phyloP scores from a whole-genome alignment of 1,140 invertebrate genomes.

The Drosophila asahinai region DNA sequence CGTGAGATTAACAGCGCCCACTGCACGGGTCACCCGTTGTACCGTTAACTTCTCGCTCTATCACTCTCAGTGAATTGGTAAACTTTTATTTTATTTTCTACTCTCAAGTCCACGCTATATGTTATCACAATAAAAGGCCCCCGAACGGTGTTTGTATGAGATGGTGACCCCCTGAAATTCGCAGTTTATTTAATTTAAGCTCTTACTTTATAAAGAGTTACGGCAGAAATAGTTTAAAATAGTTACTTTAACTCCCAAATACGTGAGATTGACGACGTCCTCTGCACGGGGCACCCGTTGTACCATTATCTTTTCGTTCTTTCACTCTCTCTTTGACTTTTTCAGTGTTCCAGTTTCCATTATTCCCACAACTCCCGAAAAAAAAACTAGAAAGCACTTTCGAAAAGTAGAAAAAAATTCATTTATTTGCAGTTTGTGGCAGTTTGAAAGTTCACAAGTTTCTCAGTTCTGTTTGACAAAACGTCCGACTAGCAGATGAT shows the following conservation, averaged over 20 bases:
- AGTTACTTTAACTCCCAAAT: no score
- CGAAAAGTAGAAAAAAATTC: constrained; percentile 47
- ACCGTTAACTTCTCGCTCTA: not conserved
- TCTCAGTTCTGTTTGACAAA: constrained; percentile 55
- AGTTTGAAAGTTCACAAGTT: constrained; percentile 12
- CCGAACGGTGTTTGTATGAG: constrained; percentile 18
- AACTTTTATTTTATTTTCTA: constrained; percentile 42
- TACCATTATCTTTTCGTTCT: not conserved
- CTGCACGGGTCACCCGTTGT: not conserved
- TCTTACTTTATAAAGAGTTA: no score
- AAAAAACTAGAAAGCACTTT: not conserved
- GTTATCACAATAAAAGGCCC: constrained; percentile 62
- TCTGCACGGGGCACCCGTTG: not conserved
- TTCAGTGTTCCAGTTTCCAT: not conserved
- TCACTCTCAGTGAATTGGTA: constrained; percentile 58
- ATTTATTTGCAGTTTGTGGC: constrained; percentile 45
- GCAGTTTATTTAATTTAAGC: no score
- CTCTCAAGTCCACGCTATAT: constrained; percentile 34
- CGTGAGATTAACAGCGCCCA: no score
- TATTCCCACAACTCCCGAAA: not conserved
- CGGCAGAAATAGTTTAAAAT: no score
- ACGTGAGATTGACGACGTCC: no score
- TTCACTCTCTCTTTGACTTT: no score
- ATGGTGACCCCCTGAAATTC: not conserved
- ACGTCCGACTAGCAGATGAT: constrained; percentile 94